Conservation (phyloP, 2,797 vertebrate species). For the Cichlasoma orientale region DNA sequence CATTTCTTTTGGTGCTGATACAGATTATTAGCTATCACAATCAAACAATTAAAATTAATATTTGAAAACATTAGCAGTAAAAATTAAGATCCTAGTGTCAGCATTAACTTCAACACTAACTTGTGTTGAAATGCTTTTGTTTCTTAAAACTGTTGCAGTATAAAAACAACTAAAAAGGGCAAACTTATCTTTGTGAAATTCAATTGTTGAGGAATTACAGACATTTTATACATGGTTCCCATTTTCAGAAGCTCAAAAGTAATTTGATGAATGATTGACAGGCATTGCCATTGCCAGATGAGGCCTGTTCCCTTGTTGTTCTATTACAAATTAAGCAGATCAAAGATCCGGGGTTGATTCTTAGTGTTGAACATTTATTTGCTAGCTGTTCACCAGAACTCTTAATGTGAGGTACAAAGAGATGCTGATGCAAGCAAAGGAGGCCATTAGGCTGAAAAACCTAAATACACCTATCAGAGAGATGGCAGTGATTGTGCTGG, state of each 20-base stretch:
- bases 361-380: too few species aligned
- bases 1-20: neutral
- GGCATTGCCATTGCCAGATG: neutral
- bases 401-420: neutral
- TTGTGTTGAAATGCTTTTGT: neutral
- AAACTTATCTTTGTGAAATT: neutral
- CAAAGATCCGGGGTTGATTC: neutral
- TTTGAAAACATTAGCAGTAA: neutral
- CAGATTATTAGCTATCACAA: neutral
- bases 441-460: neutral
- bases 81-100: neutral
- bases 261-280: neutral
- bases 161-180: neutral
- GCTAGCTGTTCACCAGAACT: too few species aligned
- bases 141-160: neutral
- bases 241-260: neutral
- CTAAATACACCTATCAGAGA: neutral
- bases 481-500: neutral
- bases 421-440: neutral
- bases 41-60: neutral
- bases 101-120: neutral
- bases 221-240: neutral
- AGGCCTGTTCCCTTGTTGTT: neutral
- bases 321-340: neutral
- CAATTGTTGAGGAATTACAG: too few species aligned